Percentiles rank a stretch among this genome's conserved stretches.
Conservation (phyloP, 2,888 invertebrate species). For the Seira ritae region DNA sequence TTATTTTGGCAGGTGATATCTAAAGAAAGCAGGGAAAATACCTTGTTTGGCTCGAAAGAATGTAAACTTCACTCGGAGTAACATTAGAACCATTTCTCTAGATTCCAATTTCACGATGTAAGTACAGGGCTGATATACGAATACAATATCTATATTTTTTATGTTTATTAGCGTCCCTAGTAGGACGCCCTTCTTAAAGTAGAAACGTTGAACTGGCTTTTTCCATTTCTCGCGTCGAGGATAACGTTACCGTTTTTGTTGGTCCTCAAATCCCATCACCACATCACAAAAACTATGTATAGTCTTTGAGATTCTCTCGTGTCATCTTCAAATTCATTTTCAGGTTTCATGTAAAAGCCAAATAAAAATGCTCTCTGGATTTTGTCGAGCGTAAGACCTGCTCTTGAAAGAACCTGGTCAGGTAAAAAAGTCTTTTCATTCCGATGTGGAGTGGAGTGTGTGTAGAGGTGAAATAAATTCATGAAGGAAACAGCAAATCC, state of each 20-base stretch:
- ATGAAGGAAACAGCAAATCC: not conserved
- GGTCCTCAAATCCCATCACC: slow-evolving; percentile 3
- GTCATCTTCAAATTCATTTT: slow-evolving; percentile 34
- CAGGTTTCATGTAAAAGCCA: slow-evolving; percentile 22
- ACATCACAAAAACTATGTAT: not conserved
- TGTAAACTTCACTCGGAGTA: not conserved
- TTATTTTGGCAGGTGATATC: slow-evolving; percentile 5
- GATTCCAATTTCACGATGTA: not conserved
- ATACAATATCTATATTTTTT: not conserved
- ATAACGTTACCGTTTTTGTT: not conserved
- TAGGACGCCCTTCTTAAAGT: slow-evolving; percentile 43
- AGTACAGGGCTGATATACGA: not conserved
- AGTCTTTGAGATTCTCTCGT: slow-evolving; percentile 22
- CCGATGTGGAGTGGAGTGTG: not conserved
- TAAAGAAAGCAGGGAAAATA: not conserved
- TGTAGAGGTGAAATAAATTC: not conserved
- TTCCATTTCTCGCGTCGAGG: not conserved
- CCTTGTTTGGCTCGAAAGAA: not conserved
- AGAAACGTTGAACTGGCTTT: slow-evolving; percentile 45
- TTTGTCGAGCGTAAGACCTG: slow-evolving; percentile 1
- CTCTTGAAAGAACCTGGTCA: not conserved
- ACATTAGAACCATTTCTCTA: not conserved
- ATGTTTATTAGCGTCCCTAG: slow-evolving; percentile 31
- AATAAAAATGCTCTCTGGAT: slow-evolving; percentile 27
- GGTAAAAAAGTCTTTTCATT: not conserved